phyloP scores from a whole-genome alignment of 2,888 invertebrate genomes.

The Drosophila algonquin region DNA sequence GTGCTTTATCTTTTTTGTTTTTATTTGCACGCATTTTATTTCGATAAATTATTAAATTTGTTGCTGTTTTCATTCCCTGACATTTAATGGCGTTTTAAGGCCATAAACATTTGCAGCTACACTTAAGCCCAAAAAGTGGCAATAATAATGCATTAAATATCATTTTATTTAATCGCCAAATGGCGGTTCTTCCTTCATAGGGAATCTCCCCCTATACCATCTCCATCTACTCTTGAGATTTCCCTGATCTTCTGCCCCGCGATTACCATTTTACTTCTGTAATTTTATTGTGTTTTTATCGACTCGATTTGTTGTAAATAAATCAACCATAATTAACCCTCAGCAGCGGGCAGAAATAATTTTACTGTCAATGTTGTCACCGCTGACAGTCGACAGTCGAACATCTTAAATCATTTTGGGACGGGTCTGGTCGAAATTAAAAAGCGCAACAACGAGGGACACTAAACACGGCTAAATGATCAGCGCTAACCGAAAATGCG shows the following conservation, averaged over 20 bases:
- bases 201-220: neutral
- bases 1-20: constrained; percentile 36
- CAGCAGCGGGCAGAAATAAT: constrained; percentile 75
- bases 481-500: constrained; percentile 74
- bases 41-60: constrained; percentile 72
- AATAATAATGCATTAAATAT: neutral
- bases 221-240: neutral
- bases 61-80: constrained; percentile 22
- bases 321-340: constrained; percentile 78
- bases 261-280: constrained; percentile 18
- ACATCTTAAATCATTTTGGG: constrained; percentile 79
- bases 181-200: neutral
- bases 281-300: constrained; percentile 25
- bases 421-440: constrained; percentile 57
- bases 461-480: constrained; percentile 75
- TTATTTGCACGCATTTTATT: constrained; percentile 56
- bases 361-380: constrained; percentile 78
- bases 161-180: constrained; percentile 5
- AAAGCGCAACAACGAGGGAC: constrained; percentile 71
- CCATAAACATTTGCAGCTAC: constrained; percentile 49
- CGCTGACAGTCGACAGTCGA: constrained; percentile 74
- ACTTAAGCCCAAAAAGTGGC: neutral
- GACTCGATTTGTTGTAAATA: constrained; percentile 65
- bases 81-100: constrained; percentile 58
- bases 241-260: neutral